Conservation (phyloP, 2,888 invertebrate species). For the Leucophenga montana region DNA sequence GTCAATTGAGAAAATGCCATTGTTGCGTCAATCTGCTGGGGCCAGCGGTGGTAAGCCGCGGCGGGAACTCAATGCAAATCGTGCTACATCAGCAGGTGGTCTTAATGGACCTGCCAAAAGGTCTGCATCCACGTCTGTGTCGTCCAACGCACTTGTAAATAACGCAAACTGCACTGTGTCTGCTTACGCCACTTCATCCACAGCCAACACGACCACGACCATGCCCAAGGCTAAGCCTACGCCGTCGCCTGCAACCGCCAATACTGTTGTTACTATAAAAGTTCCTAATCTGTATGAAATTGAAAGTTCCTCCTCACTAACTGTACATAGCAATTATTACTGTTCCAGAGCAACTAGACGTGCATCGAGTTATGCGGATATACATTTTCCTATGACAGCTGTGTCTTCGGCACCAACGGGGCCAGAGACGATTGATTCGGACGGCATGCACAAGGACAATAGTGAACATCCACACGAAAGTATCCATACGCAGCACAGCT, state of each 20-base stretch:
- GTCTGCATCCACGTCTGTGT: conserved; percentile 48
- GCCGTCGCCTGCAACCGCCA: conserved; percentile 32
- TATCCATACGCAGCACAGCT: not conserved
- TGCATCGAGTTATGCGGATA: conserved; percentile 48
- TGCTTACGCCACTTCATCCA: conserved; percentile 32
- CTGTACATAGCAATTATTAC: conserved; percentile 64
- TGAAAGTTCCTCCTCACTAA: conserved; percentile 65
- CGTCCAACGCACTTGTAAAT: conserved; percentile 26
- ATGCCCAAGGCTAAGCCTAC: not conserved
- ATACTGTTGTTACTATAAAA: conserved; percentile 55
- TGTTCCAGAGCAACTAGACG: conserved; percentile 48
- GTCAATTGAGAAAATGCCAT: conserved; percentile 64
- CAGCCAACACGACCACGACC: conserved; percentile 1
- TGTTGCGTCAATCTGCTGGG: conserved; percentile 47
- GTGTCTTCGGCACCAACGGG: conserved; percentile 32
- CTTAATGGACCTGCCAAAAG: conserved; percentile 52
- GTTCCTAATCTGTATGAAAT: conserved; percentile 63
- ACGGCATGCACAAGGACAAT: not conserved
- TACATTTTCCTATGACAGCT: conserved; percentile 40
- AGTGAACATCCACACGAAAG: not conserved
- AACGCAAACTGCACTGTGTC: conserved; percentile 32
- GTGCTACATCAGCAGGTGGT: conserved; percentile 57
- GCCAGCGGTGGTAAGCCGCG: conserved; percentile 46
- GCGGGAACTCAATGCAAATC: conserved; percentile 65
- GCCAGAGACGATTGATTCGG: not conserved